phyloP scores from a whole-genome alignment of 2,797 vertebrate genomes.

The Clarias platycephalus region DNA sequence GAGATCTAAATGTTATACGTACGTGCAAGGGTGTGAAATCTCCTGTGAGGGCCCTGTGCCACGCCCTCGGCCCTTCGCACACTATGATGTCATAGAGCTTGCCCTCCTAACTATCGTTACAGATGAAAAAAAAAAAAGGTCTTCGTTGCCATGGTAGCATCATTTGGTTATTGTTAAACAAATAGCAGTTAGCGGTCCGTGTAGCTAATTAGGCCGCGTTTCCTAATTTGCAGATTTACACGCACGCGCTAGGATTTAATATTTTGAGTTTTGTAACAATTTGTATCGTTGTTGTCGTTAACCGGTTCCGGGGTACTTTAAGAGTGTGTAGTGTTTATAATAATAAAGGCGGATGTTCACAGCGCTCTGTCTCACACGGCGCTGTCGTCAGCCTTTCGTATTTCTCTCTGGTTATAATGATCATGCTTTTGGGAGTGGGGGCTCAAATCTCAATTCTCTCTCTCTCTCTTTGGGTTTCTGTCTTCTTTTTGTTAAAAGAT shows the following conservation, averaged over 20 bases:
- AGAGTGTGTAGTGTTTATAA: background rate
- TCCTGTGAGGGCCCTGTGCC: no score
- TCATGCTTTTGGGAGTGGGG: conserved; percentile 85
- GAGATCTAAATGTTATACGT: no score
- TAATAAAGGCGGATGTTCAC: conserved; percentile 6
- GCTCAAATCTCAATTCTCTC: conserved; percentile 50
- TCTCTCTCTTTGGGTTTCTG: conserved; percentile 60
- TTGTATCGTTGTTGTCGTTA: background rate
- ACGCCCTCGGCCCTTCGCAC: no score
- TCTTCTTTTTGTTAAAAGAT: conserved; percentile 58
- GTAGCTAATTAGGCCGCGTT: background rate
- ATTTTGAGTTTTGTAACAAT: background rate
- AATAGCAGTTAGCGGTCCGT: background rate
- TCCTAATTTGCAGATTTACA: background rate
- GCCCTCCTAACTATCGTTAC: background rate
- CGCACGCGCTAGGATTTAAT: background rate
- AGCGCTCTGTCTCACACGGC: conserved; percentile 54
- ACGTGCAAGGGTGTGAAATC: no score
- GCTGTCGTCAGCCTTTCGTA: conserved; percentile 61
- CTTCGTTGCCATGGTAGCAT: background rate
- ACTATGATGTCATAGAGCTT: no score
- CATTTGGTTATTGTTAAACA: background rate
- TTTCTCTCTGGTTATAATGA: conserved; percentile 75
- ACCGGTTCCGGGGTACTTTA: background rate
- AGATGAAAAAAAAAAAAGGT: background rate